Base-by-base conservation (phyloP, 2,113 vertebrate species). In the Benitochromis conjunctus region DNA sequence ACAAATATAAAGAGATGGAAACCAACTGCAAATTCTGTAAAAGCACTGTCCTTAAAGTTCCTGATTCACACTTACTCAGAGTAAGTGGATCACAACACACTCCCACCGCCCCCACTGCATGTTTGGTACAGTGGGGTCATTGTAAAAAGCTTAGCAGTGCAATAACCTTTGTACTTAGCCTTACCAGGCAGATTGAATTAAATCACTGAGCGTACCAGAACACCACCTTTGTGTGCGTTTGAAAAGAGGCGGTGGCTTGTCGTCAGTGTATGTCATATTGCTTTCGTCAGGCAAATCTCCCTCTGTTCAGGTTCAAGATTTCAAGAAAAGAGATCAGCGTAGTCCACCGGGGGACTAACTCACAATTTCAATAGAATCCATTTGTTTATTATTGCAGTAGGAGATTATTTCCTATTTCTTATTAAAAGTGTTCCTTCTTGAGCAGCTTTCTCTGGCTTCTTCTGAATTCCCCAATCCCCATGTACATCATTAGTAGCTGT, bases 251-350 rank as follows among this genome's bases (percentile, higher is more conserved):
- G n/a, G 86, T 78, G 83, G 82, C 79, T 87, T 94, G 91, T 95
- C 87, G 87, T 95, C 91, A 89, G 84, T 6, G 46, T 91, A 93
- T 81, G 82, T 94, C 91, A 91, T 78, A 87, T 87, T 84, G 88
- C 85, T 88, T 83, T 91, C 83, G 76, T 66, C 89, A 79, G 51
- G 81, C 76, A 88, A 81, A 26, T 91, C 74, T 86, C 41, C 57
- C 64, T 89, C 58, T 83, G 69, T 80, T 84, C 79, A 43, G 43
- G 86, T 89, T 88, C 84, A 87, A 82, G 69, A 88, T 95, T 94
- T 92, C 84, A 87, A 88, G 92, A 81, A 76, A 43, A n/a, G 43
- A 84, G 85, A 82, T 16, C 56, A 58, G 56, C 46, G 76, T 48
- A 80, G 56, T 64, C 34, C 71, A 86, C 64, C 76, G 38, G 80